Evolutionary conservation across 2,797 vertebrate genomes (phyloP), one percentile per base, ranked within the genome.

Genomic region (Anolis apletophallus): DNA sequence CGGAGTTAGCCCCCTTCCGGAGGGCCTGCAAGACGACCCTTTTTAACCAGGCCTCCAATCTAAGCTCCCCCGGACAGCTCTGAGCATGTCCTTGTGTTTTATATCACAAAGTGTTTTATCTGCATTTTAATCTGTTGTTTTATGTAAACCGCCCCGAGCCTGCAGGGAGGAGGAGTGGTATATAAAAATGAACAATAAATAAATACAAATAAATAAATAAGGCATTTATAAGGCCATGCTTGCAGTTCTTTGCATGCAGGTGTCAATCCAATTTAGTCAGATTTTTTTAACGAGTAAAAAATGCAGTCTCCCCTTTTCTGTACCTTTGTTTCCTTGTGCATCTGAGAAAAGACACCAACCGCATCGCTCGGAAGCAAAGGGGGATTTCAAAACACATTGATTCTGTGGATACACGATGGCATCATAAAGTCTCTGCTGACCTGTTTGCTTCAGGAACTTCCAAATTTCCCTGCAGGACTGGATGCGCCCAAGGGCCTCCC

Each of bases 401-500:
- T 1, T 78, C 26, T 80, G 40, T 59, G 50, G 26, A 29, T 10
- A 64, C n/a, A n/a, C 54, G 23, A 23, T 64, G 3, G 10, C 23
- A 21, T 11, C 10, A 80, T 17, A 84, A 77, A 79, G 34, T 64
- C 76, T 46, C 16, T 82, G 46, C 89, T 92, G 94, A 99, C 98
- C 98, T 97, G 97, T 97, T 87, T 96, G 89, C 94, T 98, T 98
- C 87, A 99, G 95, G 72, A 95, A 93, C 89, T 94, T 98, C 97
- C 98, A 98, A 52, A 99, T 92, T 84, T 97, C 96, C 93, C 95
- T 97, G 91, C 98, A 99, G 5, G 94, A 91, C 92, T 97, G 95
- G 91, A 98, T 96, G 91, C 97, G 92, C 29, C 98, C 96, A 93
- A 98, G 95, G 85, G 97, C 96, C 91, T 95, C 95, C 78, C 90